Evolutionary conservation across 2,113 vertebrate genomes (phyloP).

Genomic region (Heptranchias perlo): DNA sequence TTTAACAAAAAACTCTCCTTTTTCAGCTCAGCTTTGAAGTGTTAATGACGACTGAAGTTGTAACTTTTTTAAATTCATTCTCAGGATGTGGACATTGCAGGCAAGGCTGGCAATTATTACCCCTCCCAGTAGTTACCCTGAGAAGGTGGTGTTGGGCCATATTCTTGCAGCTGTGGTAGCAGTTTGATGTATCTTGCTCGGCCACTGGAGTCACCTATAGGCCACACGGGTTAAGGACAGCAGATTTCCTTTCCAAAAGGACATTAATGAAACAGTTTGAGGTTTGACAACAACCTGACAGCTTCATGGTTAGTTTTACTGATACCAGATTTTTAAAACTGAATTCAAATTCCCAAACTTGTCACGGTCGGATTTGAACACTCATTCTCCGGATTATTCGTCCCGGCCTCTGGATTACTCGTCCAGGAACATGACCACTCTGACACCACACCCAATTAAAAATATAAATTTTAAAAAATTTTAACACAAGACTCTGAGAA

Average conservation of each 20-base stretch:
- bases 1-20: background rate
- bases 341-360: background rate
- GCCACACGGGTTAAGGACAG: background rate
- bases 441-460: background rate
- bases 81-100: too few relatives aligned
- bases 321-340: too few relatives aligned
- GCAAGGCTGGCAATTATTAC: background rate
- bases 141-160: background rate
- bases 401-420: background rate
- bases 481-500: background rate
- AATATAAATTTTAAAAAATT: background rate
- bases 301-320: background rate
- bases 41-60: background rate
- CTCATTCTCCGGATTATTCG: background rate
- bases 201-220: background rate
- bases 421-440: background rate
- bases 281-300: background rate
- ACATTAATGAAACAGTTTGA: background rate
- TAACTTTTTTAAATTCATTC: background rate
- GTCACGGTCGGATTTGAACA: background rate
- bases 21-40: background rate
- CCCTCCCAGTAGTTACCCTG: background rate
- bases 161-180: background rate
- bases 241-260: background rate
- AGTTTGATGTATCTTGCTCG: background rate